A percentile compares a stretch with the other conserved stretches of the same genome.
Conservation (phyloP, 2,888 invertebrate species). For the Pandemis cinnamomeana region DNA sequence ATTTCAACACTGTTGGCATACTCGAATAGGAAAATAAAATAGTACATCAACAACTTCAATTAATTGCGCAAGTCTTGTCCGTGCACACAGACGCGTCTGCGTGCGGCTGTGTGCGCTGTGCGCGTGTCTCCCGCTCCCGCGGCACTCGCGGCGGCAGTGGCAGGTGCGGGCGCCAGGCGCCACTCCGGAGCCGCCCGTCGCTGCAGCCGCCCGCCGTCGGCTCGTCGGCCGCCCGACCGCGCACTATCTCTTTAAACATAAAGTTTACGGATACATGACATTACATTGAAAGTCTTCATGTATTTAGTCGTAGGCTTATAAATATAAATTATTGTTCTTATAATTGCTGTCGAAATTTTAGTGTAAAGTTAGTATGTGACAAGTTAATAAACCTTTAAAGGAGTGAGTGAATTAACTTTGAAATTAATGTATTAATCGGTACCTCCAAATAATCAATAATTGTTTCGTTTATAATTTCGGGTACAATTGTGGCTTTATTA, state of each 20-base stretch:
- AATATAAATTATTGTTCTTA: neutral
- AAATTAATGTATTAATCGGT: conserved; percentile 1
- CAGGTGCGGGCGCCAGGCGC: conserved; percentile 63
- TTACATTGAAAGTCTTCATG: neutral
- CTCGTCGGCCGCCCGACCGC: neutral
- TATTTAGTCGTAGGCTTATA: neutral
- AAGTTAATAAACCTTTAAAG: conserved; percentile 1
- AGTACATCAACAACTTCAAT: conserved; percentile 40
- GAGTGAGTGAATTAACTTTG: conserved; percentile 2
- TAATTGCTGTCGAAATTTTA: neutral
- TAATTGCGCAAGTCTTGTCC: conserved; percentile 42
- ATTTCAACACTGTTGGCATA: conserved; percentile 27
- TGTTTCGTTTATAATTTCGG: neutral
- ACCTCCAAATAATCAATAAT: neutral
- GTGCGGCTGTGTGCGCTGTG: conserved; percentile 18
- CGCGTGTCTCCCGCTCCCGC: conserved; percentile 41
- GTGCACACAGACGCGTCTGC: conserved; percentile 23
- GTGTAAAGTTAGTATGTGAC: neutral
- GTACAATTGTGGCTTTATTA: neutral
- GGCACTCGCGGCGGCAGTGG: neutral
- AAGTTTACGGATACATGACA: neutral
- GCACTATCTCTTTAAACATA: conserved; percentile 7
- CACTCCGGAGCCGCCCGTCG: conserved; percentile 17
- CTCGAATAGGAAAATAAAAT: conserved; percentile 33
- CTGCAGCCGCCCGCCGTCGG: neutral